Evolutionary conservation across 2,888 invertebrate species (phyloP).

Genomic region (Epinotia nisella): DNA sequence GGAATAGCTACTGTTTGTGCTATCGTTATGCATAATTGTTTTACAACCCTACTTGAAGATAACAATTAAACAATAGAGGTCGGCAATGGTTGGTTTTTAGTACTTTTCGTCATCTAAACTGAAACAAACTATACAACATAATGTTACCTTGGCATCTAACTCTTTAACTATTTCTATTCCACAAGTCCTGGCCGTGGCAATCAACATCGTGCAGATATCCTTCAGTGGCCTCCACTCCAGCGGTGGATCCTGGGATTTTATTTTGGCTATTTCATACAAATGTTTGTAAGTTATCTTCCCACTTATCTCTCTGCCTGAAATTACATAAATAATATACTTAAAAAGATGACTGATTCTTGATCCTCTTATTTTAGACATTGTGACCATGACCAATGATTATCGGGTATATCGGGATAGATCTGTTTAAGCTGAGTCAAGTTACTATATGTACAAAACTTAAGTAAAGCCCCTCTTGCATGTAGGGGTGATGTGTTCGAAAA

Average conservation of each 20-base stretch:
- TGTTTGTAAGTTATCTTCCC: constrained; percentile 98
- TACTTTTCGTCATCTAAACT: no score
- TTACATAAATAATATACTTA: constrained; percentile 24
- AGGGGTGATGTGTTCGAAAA: no score
- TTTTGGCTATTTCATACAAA: constrained; percentile 98
- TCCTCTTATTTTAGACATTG: not conserved
- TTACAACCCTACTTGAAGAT: no score
- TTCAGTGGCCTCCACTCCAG: constrained; percentile 86
- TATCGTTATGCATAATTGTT: no score
- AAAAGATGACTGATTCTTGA: not conserved
- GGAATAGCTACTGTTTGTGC: no score
- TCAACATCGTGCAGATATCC: constrained; percentile 91
- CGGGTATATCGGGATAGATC: no score
- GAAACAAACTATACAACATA: not conserved
- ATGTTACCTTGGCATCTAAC: constrained; percentile 86
- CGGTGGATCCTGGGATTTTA: constrained; percentile 95
- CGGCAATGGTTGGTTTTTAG: no score
- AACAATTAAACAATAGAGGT: no score
- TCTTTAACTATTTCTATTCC: constrained; percentile 94
- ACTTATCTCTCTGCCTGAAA: constrained; percentile 89
- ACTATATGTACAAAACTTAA: no score
- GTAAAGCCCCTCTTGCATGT: no score
- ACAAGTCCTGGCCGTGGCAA: constrained; percentile 90
- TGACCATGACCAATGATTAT: no score
- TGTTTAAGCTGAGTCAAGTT: no score